Evolutionary conservation across 2,797 vertebrate species (phyloP).

Genomic region (Lacerta viridis): DNA sequence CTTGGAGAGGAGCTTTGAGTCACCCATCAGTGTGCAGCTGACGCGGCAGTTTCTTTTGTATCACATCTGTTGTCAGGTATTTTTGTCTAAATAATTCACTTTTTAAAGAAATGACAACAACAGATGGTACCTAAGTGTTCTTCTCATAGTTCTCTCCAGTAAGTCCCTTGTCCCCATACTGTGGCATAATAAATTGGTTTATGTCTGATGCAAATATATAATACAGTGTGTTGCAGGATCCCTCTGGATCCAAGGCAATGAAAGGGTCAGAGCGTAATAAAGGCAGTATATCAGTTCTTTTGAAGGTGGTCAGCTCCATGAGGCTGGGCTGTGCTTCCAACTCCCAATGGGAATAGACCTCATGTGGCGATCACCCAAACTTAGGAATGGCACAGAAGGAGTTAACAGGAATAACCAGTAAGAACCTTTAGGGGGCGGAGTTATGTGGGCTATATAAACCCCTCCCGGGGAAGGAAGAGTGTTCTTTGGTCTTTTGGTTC

Average conservation of each 20-base stretch:
- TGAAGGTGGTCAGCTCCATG: background rate
- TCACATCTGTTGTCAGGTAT: conserved; percentile 21
- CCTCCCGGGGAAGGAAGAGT: no score
- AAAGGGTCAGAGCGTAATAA: background rate
- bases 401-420: no score
- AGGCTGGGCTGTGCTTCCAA: background rate
- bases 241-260: background rate
- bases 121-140: background rate
- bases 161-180: fast-evolving
- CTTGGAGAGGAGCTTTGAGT: background rate
- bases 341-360: no score
- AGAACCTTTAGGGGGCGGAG: no score
- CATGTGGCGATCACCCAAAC: no score
- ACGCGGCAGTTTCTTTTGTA: conserved; percentile 26
- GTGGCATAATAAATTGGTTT: conserved; percentile 10
- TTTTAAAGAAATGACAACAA: background rate
- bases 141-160: background rate
- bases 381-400: no score
- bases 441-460: no score
- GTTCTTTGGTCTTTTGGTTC: no score
- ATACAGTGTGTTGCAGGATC: background rate
- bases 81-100: conserved; percentile 14
- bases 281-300: background rate
- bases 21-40: background rate
- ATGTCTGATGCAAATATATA: background rate